Evolutionary conservation across 2,113 vertebrate genomes (phyloP).

Genomic region (human (Homo sapiens)): GRCh38 chr14:40617001-40617500

Average conservation of each 20-base stretch:
- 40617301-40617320: neutral
- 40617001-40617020: neutral
- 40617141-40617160: neutral
- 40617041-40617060: neutral
- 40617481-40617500: neutral
- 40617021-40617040: neutral
- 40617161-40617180: neutral
- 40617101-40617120: neutral
- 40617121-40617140: neutral
- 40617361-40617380: constrained; percentile 25
- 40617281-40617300: neutral
- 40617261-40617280: neutral
- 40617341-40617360: neutral
- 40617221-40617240: neutral
- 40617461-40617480: constrained; percentile 30
- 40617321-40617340: constrained; percentile 31
- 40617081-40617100: neutral
- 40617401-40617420: constrained; percentile 65
- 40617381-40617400: constrained; percentile 50
- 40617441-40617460: constrained; percentile 52
- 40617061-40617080: neutral
- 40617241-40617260: neutral
- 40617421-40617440: constrained; percentile 21
- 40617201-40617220: neutral
- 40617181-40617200: neutral